Evolutionary conservation across 92 coral and sea anemone species (phyloP).

Genomic region (Heteractis magnifica): DNA sequence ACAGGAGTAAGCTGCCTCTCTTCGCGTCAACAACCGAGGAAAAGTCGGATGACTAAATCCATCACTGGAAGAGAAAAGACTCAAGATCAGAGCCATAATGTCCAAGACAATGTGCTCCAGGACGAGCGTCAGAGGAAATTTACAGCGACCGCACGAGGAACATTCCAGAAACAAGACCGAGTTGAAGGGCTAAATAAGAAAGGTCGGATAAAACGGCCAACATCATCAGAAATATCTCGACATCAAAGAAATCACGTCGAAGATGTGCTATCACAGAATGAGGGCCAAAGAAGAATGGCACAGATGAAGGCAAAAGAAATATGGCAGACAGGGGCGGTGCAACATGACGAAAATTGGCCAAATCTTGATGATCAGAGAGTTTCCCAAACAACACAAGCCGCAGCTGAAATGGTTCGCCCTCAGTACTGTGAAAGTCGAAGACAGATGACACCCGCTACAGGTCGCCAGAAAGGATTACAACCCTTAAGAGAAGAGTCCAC

Average conservation of each 20-base stretch:
- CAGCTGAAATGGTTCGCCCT: no score
- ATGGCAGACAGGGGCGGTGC: not conserved
- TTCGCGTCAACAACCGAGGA: not conserved
- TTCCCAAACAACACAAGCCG: not conserved
- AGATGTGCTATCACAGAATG: not conserved
- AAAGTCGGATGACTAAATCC: not conserved
- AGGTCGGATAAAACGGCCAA: not conserved
- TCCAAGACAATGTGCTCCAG: no score
- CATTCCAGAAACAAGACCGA: not conserved
- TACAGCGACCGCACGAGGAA: not conserved
- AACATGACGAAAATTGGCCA: no score
- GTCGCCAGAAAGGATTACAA: not conserved
- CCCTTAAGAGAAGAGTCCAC: not conserved
- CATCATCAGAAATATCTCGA: not conserved
- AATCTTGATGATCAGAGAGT: not conserved
- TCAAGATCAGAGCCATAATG: not conserved
- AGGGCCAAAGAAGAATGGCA: not conserved
- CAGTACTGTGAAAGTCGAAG: no score
- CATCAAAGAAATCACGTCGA: not conserved
- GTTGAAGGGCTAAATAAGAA: not conserved
- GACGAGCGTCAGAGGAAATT: no score
- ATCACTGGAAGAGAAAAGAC: not conserved
- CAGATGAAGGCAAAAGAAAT: no score
- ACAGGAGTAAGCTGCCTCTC: not conserved
- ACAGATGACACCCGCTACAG: not conserved